These are phyloP conservation scores for Ictalurus punctatus DNA, from an alignment of 2,113 vertebrate genomes.

Conservation along the genomic window DNA sequence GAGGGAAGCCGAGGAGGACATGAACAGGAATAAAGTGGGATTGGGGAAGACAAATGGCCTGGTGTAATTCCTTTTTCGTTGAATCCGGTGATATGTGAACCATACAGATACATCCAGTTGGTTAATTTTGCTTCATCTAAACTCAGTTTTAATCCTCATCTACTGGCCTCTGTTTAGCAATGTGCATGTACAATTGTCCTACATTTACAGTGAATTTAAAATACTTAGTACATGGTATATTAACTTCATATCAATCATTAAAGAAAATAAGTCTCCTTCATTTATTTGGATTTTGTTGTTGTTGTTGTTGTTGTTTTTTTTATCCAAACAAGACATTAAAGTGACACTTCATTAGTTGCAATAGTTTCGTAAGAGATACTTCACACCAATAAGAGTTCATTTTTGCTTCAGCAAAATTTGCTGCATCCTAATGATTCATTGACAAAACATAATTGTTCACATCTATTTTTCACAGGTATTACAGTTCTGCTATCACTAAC, in stretches of 20 bases:
- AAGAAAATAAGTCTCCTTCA: background rate
- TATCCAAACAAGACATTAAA: background rate
- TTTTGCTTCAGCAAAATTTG: background rate
- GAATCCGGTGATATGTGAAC: slow-evolving; percentile 27
- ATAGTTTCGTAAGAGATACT: background rate
- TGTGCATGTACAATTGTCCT: background rate
- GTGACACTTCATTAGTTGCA: background rate
- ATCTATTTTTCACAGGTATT: slow-evolving; percentile 51
- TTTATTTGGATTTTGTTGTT: background rate
- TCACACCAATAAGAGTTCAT: background rate
- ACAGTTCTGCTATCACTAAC: slow-evolving; percentile 64
- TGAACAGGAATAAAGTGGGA: slow-evolving; percentile 32
- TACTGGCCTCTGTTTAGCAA: background rate
- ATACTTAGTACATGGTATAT: background rate
- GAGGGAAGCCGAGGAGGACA: slow-evolving; percentile 30
- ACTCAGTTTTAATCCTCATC: background rate
- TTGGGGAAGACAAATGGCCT: slow-evolving; percentile 49
- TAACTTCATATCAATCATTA: background rate
- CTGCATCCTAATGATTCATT: background rate
- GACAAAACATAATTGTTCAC: background rate
- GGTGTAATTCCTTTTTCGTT: slow-evolving; percentile 42
- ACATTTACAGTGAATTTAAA: background rate
- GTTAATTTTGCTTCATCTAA: slow-evolving; percentile 16
- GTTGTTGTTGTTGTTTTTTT: background rate
- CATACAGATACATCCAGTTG: slow-evolving; percentile 14